phyloP scores from a whole-genome alignment of 2,888 invertebrate genomes.

The Chrysotoxum bicinctum region DNA sequence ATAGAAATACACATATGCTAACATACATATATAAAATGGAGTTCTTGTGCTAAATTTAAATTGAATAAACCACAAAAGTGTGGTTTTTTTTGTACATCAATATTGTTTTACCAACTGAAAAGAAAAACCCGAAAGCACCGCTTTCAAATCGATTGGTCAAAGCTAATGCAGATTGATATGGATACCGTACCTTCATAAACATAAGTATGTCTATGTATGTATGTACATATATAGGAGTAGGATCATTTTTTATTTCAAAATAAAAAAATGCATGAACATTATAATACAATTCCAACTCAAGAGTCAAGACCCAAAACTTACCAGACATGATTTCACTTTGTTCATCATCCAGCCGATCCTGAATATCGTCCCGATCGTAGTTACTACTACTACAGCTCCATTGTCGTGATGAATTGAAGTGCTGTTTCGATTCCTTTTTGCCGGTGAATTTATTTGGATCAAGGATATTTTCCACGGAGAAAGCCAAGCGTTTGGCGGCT shows the following conservation, averaged over 20 bases:
- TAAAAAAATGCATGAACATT: too few species aligned
- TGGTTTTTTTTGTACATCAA: constrained; percentile 2
- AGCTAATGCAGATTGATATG: background rate
- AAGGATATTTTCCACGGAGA: constrained; percentile 94
- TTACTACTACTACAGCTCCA: constrained; percentile 81
- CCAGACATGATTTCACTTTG: constrained; percentile 83
- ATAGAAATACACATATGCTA: background rate
- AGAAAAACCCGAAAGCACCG: constrained; percentile 6
- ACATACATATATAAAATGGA: background rate
- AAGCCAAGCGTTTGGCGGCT: constrained; percentile 86
- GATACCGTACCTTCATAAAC: background rate
- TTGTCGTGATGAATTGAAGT: constrained; percentile 79
- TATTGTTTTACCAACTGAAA: constrained; percentile 1
- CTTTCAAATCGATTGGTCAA: background rate
- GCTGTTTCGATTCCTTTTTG: constrained; percentile 79
- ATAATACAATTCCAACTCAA: too few species aligned
- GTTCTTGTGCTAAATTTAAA: constrained; percentile 12
- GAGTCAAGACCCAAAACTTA: constrained; percentile 82
- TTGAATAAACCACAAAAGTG: constrained; percentile 30
- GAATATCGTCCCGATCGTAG: constrained; percentile 81
- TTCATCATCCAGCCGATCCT: constrained; percentile 80
- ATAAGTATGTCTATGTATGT: background rate
- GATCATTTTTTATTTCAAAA: too few species aligned
- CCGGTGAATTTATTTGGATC: constrained; percentile 96
- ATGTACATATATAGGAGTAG: background rate